Evolutionary conservation across 2,113 vertebrate species (phyloP), one percentile per base, ranked within the genome.

Genomic region (Laticauda colubrina): DNA sequence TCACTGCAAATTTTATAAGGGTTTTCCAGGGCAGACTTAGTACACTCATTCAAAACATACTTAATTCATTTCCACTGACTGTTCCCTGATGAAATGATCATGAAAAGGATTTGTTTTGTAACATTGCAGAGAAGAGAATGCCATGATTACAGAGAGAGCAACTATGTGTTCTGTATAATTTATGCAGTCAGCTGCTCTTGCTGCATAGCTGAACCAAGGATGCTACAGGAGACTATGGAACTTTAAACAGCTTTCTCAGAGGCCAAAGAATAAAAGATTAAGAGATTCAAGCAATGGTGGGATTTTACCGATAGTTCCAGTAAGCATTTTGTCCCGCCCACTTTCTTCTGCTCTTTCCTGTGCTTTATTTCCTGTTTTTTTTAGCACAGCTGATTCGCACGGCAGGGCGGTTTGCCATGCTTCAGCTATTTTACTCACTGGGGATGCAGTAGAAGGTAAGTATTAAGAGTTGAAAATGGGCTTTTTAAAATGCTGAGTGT

Each of bases 91-190:
- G 64, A 55, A 94, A 92, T 94, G 95, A 94, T 94, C 0, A 1
- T 95, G 93, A 90, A 92, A 95, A 95, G 95, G 91, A 96, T 90
- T 95, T 94, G 59, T 64, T 96, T 95, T 94, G 92, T 51, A 92
- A 89, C 88, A 92, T 91, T 93, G 18, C 91, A 23, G 64, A 92
- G 90, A 88, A 91, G 53, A 93, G 85, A 94, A 64, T 57, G 94
- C 20, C 69, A 88, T 85, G 55, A 89, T 90, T 96, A 94, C 57
- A 94, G 90, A 91, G 93, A 95, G 21, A 93, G 89, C 61, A 92
- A 89, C 91, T 94, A 29, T 23, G n/a, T 89, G 92, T 61, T 95
- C 69, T 97, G 75, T 93, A 95, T 96, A 95, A 96, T 96, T 96
- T 90, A 96, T 93, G 56, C 12, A 75, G 95, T 94, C 94, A 97